Percentiles rank a stretch among this genome's conserved stretches.
These are phyloP conservation scores for Diploscapter pachys DNA, from an alignment of 1,140 invertebrate species.

Conservation along the genomic window DNA sequence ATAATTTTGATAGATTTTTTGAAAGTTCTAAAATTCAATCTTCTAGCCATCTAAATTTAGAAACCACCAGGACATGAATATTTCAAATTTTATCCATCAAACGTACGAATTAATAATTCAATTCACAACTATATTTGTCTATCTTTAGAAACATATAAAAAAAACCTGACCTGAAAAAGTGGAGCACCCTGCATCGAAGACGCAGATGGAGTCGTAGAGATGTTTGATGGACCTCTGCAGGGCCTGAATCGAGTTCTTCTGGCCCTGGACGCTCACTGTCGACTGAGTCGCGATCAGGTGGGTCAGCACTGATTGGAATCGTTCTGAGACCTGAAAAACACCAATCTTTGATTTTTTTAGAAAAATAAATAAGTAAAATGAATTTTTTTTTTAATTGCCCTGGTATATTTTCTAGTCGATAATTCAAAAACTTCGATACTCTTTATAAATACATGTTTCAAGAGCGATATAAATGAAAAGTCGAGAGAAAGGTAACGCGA, in stretches of 20 bases:
- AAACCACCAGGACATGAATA: too few species aligned
- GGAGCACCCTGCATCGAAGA: conserved; percentile 20
- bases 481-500: too few species aligned
- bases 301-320: neutral
- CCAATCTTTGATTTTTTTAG: neutral
- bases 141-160: neutral
- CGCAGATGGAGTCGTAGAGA: conserved; percentile 17
- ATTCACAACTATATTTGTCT: too few species aligned
- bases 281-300: conserved; percentile 1
- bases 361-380: neutral
- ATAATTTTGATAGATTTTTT: too few species aligned
- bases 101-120: too few species aligned
- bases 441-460: too few species aligned
- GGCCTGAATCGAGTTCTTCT: conserved; percentile 8
- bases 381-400: neutral
- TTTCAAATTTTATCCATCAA: too few species aligned
- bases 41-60: too few species aligned
- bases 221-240: neutral
- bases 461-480: too few species aligned
- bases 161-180: conserved; percentile 10
- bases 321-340: too few species aligned
- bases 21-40: too few species aligned
- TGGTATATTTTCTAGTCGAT: neutral
- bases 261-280: conserved; percentile 2
- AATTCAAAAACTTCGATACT: too few species aligned